phyloP scores from a whole-genome alignment of 1,140 invertebrate species.

The Octopus sinensis region DNA sequence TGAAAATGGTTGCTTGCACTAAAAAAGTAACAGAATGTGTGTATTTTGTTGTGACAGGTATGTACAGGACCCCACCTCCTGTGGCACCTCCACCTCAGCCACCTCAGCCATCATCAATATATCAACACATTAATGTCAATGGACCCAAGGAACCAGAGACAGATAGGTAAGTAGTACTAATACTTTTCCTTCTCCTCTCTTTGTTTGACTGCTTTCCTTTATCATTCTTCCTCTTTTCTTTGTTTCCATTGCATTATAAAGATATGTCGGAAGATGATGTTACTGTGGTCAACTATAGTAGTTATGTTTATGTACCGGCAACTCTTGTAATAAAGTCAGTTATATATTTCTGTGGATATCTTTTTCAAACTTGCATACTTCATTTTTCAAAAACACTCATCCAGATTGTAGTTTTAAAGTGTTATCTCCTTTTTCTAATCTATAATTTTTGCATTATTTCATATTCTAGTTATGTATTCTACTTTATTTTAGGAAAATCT shows the following conservation, averaged over 20 bases:
- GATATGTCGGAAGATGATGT: no score
- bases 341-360: no score
- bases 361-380: no score
- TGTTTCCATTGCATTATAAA: background rate
- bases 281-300: slow-evolving; percentile 8
- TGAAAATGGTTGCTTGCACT: background rate
- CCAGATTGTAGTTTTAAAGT: no score
- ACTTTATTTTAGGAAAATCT: background rate
- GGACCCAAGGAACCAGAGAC: slow-evolving; percentile 23
- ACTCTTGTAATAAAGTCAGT: background rate
- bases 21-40: slow-evolving; percentile 9
- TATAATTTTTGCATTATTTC: no score
- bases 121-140: slow-evolving; percentile 26
- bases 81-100: slow-evolving; percentile 32
- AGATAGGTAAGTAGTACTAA: slow-evolving; percentile 2
- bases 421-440: no score
- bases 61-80: slow-evolving; percentile 32
- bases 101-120: slow-evolving; percentile 30
- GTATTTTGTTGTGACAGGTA: slow-evolving; percentile 21
- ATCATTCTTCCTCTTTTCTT: background rate
- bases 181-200: background rate
- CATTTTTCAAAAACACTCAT: no score
- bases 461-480: no score
- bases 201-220: background rate
- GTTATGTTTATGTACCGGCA: slow-evolving; percentile 13